A percentile compares a stretch with the other conserved stretches of the same genome.
These are phyloP conservation scores for Melanerpes aurifrons DNA, from an alignment of 2,113 vertebrate species.

Conservation along the genomic window DNA sequence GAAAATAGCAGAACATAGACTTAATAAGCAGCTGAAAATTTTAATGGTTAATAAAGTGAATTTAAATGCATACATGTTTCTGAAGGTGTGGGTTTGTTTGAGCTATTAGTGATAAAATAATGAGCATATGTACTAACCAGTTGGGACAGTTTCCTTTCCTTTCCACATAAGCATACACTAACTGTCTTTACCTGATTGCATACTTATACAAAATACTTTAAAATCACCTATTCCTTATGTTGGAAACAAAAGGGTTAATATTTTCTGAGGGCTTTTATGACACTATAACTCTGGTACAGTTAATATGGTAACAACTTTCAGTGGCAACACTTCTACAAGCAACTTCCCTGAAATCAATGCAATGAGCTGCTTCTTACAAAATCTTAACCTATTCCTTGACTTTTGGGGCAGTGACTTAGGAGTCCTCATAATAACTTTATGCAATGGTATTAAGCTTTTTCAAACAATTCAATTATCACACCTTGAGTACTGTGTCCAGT, in stretches of 20 bases:
- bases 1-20: background rate
- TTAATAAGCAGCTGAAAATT: background rate
- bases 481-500: no score
- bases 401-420: background rate
- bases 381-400: background rate
- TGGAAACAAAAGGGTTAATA: background rate
- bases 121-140: rapidly evolving
- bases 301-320: background rate
- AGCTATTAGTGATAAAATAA: background rate
- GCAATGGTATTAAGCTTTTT: background rate
- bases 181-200: background rate
- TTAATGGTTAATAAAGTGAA: background rate
- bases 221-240: background rate
- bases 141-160: background rate
- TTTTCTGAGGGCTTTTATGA: background rate
- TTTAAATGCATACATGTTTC: background rate
- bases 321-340: background rate
- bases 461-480: background rate
- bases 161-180: background rate
- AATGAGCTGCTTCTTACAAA: background rate
- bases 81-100: background rate
- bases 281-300: background rate
- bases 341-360: background rate
- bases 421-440: background rate
- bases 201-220: background rate